Evolutionary conservation across 2,797 vertebrate species (phyloP), one percentile per base, ranked within the genome.

Genomic region (Valencia hispanica): DNA sequence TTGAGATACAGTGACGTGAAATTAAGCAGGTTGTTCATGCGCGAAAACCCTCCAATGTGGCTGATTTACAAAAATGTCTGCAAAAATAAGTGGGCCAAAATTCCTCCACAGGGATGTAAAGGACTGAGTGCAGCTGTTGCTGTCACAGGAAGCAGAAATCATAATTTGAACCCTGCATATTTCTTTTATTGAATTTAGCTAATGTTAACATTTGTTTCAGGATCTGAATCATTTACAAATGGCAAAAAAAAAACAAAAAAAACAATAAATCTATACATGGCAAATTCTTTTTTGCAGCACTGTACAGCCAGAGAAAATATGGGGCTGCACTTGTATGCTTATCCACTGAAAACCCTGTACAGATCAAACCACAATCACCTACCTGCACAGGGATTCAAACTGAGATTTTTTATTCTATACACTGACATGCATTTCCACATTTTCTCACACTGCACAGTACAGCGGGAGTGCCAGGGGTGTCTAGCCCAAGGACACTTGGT

Each of bases 401-500:
- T 30, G 7, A 14, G 30, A 50, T 51, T 57, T 72, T 43, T 3
- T 55, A 27, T 41, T 72, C 20, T 57, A 43, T 30, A 6, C 10
- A n/a, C 36, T 18, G 55, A 61, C n/a, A 73, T 0, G 11, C 34
- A 25, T 18, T 30, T 27, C 22, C 50, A n/a, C 70, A 53, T n/a
- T 34, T 70, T 57, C 25, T 57, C 25, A 57, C 32, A 45, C 12
- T 72, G 53, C 41, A 43, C n/a, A 30, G 18, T 57, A 27, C 18
- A 36, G 27, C n/a, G 22, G 39, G 4, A 41, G 53, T 59, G 55
- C 32, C 53, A 39, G 39, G 1, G n/a, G n/a, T 30, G 39, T n/a
- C 45, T 30, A 43, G 70, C 70, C 70, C 48, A 72, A 57, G 70
- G 70, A 72, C 51, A 72, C 51, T 53, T 39, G 50, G 48, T 51